phyloP scores from a whole-genome alignment of 1,140 invertebrate species.

The Bathynomus jamesi region DNA sequence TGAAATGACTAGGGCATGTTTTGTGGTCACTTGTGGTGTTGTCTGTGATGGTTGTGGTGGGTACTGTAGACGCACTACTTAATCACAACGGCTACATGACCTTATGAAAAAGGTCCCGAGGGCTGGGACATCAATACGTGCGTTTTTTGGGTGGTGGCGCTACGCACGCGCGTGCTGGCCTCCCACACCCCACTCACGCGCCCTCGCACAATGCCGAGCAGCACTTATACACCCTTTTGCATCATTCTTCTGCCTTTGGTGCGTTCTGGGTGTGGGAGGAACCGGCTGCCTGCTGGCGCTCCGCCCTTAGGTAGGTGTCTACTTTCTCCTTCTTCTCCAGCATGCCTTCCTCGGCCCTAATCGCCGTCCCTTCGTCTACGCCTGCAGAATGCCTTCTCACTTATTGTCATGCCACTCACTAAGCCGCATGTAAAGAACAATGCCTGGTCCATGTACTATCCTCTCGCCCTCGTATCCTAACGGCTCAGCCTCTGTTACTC shows the following conservation, averaged over 20 bases:
- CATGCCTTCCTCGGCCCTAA: neutral
- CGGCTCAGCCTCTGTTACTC: neutral
- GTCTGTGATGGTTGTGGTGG: too few species aligned
- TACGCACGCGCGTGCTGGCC: neutral
- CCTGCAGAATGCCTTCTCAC: neutral
- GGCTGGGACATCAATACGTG: neutral
- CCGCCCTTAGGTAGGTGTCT: neutral
- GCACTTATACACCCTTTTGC: neutral
- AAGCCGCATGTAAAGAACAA: neutral
- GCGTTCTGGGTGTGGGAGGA: neutral
- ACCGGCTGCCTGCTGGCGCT: neutral
- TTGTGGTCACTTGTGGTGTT: too few species aligned
- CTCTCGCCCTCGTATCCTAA: neutral
- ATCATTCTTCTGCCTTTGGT: neutral
- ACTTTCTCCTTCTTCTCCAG: neutral
- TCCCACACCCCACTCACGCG: neutral
- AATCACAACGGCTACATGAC: neutral
- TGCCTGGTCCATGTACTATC: neutral
- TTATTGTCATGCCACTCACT: neutral
- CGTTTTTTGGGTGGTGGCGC: neutral
- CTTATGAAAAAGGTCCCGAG: neutral
- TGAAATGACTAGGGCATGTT: too few species aligned
- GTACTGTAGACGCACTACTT: too few species aligned
- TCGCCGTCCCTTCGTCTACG: neutral
- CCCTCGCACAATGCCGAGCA: neutral